These are phyloP conservation scores for Pollenia angustigena DNA, from an alignment of 2,888 invertebrate species.

Conservation along the genomic window DNA sequence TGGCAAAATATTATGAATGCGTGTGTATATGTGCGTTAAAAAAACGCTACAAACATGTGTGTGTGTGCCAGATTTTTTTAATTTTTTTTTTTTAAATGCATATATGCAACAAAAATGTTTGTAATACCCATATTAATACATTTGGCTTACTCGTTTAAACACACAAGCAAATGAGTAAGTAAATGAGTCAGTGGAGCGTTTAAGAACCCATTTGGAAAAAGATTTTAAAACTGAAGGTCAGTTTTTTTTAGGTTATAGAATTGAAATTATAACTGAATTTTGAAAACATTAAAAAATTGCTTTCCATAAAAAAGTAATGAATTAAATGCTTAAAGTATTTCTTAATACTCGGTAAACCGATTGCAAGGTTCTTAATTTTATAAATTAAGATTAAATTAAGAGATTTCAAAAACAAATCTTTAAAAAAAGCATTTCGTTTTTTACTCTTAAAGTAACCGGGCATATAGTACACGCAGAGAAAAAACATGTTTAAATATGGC, in stretches of 20 bases:
- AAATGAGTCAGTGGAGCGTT: not conserved
- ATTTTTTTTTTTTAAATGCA: slow-evolving; percentile 35
- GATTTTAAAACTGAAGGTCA: slow-evolving; percentile 3
- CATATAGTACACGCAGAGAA: no score
- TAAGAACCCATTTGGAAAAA: slow-evolving; percentile 23
- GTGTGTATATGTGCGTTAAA: not conserved
- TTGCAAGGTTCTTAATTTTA: no score
- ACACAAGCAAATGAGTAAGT: not conserved
- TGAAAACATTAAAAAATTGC: not conserved
- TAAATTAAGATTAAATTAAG: no score
- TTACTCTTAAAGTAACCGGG: no score
- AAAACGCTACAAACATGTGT: slow-evolving; percentile 22
- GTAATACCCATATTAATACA: slow-evolving; percentile 53
- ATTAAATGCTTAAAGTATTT: no score
- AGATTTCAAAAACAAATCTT: no score
- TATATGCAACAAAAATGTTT: slow-evolving; percentile 52
- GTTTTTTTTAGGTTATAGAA: not conserved
- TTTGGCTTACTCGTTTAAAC: slow-evolving; percentile 32
- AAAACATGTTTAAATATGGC: no score
- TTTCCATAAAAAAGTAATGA: no score
- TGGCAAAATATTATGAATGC: slow-evolving; percentile 61
- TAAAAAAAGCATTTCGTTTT: no score
- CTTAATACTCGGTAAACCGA: no score
- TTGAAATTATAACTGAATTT: no score
- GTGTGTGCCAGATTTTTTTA: not conserved